These are phyloP conservation scores for Trilocha varians DNA, from an alignment of 2,888 invertebrate genomes.

Conservation along the genomic window DNA sequence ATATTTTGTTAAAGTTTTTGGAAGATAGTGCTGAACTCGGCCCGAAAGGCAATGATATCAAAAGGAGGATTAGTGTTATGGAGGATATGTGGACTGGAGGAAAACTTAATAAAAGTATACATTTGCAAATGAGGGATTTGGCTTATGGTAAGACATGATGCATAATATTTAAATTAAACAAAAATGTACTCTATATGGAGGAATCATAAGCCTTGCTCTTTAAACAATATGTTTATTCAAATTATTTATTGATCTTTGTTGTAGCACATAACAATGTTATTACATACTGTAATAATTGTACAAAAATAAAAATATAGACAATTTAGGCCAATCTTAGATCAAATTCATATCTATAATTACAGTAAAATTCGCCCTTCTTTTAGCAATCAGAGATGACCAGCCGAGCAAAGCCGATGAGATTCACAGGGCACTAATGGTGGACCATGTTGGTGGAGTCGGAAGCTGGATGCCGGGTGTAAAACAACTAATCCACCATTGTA, in stretches of 20 bases:
- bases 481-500: slow-evolving; percentile 68
- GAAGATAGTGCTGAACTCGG: slow-evolving; percentile 51
- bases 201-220: too few relatives aligned
- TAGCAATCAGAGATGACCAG: slow-evolving; percentile 66
- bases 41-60: slow-evolving; percentile 64
- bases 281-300: too few relatives aligned
- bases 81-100: slow-evolving; percentile 72
- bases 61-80: slow-evolving; percentile 67
- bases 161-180: background rate
- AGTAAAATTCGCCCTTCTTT: too few relatives aligned
- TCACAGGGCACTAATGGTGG: slow-evolving; percentile 74
- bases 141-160: slow-evolving; percentile 58
- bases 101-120: slow-evolving; percentile 64
- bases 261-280: too few relatives aligned
- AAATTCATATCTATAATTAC: too few relatives aligned
- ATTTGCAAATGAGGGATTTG: slow-evolving; percentile 61
- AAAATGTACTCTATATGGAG: background rate
- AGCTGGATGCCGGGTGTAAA: slow-evolving; percentile 77
- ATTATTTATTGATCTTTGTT: too few relatives aligned
- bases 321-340: too few relatives aligned
- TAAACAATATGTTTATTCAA: too few relatives aligned
- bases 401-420: slow-evolving; percentile 70
- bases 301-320: too few relatives aligned
- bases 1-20: slow-evolving; percentile 39
- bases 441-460: slow-evolving; percentile 70